These are phyloP conservation scores for Glaucidium brasilianum DNA, from an alignment of 2,113 vertebrate species.

Conservation along the genomic window DNA sequence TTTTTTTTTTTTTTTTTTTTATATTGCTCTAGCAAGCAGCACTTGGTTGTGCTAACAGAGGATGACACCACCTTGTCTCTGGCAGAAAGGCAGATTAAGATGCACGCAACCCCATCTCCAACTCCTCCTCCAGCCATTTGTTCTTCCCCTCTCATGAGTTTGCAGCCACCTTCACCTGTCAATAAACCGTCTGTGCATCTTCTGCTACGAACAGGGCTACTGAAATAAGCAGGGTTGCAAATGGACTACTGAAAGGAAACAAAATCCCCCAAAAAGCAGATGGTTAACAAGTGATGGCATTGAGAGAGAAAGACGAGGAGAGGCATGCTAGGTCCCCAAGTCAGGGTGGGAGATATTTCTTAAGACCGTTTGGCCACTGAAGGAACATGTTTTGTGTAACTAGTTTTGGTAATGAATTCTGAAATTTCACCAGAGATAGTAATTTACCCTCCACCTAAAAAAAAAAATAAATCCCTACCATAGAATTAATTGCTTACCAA, in stretches of 20 bases:
- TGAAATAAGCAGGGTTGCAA: background rate
- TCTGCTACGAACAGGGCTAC: background rate
- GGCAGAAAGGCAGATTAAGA: background rate
- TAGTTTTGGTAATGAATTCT: background rate
- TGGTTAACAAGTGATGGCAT: background rate
- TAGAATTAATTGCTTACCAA: background rate
- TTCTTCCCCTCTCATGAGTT: background rate
- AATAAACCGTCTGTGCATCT: constrained; percentile 13
- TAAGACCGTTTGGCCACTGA: background rate
- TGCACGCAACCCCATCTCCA: background rate
- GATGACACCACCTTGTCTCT: background rate
- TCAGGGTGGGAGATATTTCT: background rate
- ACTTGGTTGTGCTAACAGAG: background rate
- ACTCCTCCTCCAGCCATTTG: background rate
- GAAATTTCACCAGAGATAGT: background rate
- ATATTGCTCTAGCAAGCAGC: background rate
- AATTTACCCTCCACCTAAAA: background rate
- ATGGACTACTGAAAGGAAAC: background rate
- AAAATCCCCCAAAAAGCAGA: background rate
- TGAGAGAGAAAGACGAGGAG: background rate
- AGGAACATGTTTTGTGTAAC: background rate
- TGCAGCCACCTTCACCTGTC: background rate
- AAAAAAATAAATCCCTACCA: background rate
- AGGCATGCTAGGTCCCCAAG: background rate
- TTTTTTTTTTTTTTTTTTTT: background rate